Evolutionary conservation across 1,140 invertebrate genomes (phyloP).

Genomic region (Arion vulgaris): DNA sequence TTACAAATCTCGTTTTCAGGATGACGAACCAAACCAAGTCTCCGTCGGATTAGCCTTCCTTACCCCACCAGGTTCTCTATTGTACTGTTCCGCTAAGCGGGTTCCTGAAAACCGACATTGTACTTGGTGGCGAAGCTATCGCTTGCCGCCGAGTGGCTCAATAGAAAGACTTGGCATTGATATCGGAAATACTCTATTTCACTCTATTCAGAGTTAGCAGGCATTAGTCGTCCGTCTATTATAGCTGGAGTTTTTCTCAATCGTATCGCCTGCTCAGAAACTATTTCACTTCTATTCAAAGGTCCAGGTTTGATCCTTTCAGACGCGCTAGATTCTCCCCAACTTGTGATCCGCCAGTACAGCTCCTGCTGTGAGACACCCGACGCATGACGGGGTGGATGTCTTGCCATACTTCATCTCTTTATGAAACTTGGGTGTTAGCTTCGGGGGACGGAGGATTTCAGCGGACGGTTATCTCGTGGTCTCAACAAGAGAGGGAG

Average conservation of each 20-base stretch:
- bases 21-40: not conserved
- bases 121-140: not conserved
- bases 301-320: not conserved
- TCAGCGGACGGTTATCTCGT: not conserved
- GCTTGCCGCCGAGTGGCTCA: not conserved
- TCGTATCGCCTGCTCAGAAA: not conserved
- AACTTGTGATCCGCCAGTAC: not conserved
- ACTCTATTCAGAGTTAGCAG: not conserved
- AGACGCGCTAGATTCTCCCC: not conserved
- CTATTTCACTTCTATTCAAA: conserved; percentile 5
- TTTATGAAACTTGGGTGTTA: not conserved
- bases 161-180: not conserved
- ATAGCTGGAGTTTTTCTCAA: not conserved
- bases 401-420: not conserved
- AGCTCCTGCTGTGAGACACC: not conserved
- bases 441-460: not conserved
- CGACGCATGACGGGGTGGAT: not conserved
- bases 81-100: not conserved
- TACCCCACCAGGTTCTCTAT: not conserved
- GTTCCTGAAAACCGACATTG: not conserved
- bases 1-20: not conserved
- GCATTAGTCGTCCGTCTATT: not conserved
- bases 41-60: not conserved
- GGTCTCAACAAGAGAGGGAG: not conserved
- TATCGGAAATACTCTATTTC: conserved; percentile 3